Conservation (phyloP, 2,797 vertebrate genomes). For the Microchirus variegatus region DNA sequence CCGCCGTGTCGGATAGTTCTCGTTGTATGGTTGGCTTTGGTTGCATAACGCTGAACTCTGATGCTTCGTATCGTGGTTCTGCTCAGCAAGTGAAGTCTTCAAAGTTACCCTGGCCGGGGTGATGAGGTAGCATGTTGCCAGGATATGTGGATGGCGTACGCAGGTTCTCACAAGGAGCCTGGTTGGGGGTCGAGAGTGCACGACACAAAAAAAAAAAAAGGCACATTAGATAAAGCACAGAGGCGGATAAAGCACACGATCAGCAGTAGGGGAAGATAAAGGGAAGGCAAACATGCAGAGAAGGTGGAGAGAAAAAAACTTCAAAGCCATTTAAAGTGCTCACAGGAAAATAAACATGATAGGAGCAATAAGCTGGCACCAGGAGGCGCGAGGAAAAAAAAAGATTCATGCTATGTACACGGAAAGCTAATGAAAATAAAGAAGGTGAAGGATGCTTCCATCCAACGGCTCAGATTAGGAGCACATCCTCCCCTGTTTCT, state of each 20-base stretch:
- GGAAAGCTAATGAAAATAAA: constrained; percentile 37
- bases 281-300: neutral
- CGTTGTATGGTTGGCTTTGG: constrained; percentile 78
- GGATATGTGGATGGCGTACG: constrained; percentile 93
- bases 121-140: constrained; percentile 99
- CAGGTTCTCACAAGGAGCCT: constrained; percentile 96
- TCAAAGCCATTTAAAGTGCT: constrained; percentile 1
- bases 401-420: constrained; percentile 15
- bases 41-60: constrained; percentile 71
- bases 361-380: constrained; percentile 16
- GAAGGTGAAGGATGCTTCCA: constrained; percentile 12
- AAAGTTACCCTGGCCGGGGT: constrained; percentile 95
- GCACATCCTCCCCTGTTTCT: constrained; percentile 17
- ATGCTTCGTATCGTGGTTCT: constrained; percentile 37
- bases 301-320: constrained; percentile 15
- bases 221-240: constrained; percentile 1
- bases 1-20: constrained; percentile 60
- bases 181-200: constrained; percentile 37
- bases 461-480: constrained; percentile 28
- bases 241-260: constrained; percentile 12
- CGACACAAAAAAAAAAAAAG: no score
- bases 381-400: constrained; percentile 20
- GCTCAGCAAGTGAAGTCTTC: constrained; percentile 98
- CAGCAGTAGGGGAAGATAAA: constrained; percentile 5
- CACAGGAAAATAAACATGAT: constrained; percentile 29